Conservation (phyloP, 2,888 invertebrate species). For the Ecliptopera silaceata region DNA sequence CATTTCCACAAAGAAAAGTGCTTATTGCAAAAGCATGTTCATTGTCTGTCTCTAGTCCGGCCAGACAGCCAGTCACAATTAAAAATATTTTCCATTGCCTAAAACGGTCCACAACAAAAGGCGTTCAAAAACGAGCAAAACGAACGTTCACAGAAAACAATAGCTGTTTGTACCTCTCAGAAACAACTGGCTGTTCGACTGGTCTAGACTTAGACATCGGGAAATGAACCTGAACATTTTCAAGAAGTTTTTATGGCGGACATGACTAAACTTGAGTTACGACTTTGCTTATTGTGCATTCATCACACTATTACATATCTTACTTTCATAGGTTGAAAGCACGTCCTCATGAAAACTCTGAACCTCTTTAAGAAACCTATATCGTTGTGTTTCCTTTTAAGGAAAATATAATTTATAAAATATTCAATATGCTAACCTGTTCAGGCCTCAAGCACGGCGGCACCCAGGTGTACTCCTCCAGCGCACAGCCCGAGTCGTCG, state of each 20-base stretch:
- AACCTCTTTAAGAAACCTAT: too few relatives aligned
- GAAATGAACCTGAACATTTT: neutral
- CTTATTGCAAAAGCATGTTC: conserved; percentile 1
- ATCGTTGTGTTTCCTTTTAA: too few relatives aligned
- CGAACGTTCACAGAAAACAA: conserved; percentile 21
- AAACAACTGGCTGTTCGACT: conserved; percentile 20
- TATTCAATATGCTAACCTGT: conserved; percentile 87
- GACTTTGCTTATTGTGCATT: too few relatives aligned
- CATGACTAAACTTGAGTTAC: too few relatives aligned
- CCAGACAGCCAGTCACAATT: conserved; percentile 17
- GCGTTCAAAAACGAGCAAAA: conserved; percentile 26
- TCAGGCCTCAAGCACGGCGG: conserved; percentile 98
- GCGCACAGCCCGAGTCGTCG: conserved; percentile 98
- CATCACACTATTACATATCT: too few relatives aligned
- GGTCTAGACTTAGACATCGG: conserved; percentile 20
- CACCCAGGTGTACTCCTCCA: conserved; percentile 99
- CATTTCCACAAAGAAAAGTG: too few relatives aligned
- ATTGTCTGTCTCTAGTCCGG: conserved; percentile 7
- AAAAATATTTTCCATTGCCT: conserved; percentile 24
- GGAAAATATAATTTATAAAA: too few relatives aligned
- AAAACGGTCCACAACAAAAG: conserved; percentile 19
- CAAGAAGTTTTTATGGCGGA: too few relatives aligned
- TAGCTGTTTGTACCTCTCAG: conserved; percentile 18
- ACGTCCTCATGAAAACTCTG: too few relatives aligned
- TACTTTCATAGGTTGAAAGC: too few relatives aligned